A percentile compares a stretch with the other conserved stretches of the same genome.
Evolutionary conservation across 2,888 invertebrate genomes (phyloP).

Genomic region (Alsophila aescularia): DNA sequence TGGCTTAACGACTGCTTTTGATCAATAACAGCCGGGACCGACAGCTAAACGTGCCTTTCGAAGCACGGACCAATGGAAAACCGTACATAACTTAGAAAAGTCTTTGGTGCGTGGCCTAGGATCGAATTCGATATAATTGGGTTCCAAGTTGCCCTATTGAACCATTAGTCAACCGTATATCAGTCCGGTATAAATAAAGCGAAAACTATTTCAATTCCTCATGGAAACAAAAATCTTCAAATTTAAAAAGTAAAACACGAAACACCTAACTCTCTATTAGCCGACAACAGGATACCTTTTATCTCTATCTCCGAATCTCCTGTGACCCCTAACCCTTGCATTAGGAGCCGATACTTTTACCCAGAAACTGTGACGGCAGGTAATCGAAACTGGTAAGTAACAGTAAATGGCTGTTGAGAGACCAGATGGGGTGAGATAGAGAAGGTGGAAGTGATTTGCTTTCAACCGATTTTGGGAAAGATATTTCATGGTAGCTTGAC

Average conservation of each 20-base stretch:
- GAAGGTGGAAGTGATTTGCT: conserved; percentile 9
- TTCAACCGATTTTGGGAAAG: neutral
- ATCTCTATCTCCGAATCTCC: conserved; percentile 40
- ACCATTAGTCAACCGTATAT: no score
- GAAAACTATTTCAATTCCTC: neutral
- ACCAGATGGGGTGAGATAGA: conserved; percentile 32
- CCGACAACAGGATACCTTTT: conserved; percentile 45
- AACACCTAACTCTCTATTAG: conserved; percentile 43
- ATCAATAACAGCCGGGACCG: no score
- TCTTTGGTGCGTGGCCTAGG: no score
- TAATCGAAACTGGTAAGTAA: conserved; percentile 69
- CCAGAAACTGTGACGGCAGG: conserved; percentile 64
- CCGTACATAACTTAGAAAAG: no score
- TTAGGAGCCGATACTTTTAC: conserved; percentile 73
- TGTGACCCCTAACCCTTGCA: conserved; percentile 60
- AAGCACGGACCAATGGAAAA: no score
- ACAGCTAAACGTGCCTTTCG: no score
- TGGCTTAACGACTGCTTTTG: no score
- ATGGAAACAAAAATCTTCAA: no score
- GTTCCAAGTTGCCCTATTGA: no score
- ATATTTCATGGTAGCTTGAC: neutral
- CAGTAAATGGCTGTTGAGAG: conserved; percentile 63
- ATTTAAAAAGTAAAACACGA: conserved; percentile 23
- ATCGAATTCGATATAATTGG: no score
- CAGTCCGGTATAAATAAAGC: neutral